Conservation (phyloP, 2,113 vertebrate species). For the Semicossyphus pulcher region DNA sequence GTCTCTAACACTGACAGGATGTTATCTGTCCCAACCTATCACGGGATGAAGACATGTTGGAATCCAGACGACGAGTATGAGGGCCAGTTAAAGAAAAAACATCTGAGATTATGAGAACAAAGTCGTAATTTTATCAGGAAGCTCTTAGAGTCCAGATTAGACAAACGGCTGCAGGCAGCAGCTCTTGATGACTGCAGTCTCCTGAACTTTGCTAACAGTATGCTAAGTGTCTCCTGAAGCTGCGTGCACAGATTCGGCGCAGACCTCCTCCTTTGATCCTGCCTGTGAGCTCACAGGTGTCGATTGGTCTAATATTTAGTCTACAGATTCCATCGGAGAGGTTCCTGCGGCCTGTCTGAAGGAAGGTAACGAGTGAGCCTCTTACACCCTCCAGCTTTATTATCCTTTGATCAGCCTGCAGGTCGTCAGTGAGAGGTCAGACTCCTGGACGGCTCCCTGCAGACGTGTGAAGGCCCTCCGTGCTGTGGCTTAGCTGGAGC, state of each 20-base stretch:
- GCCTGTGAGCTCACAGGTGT: constrained; percentile 24
- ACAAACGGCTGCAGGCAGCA: no score
- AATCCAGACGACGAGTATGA: background rate
- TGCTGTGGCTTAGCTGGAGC: constrained; percentile 32
- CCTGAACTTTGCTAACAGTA: background rate
- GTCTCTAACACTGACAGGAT: background rate
- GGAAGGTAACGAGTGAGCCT: background rate
- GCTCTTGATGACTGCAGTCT: background rate
- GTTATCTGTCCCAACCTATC: no score
- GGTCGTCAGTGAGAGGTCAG: constrained; percentile 37
- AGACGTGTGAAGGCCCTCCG: constrained; percentile 18
- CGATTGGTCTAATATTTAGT: constrained; percentile 48
- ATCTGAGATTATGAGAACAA: no score
- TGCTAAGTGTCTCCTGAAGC: constrained; percentile 1
- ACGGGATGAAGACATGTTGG: background rate
- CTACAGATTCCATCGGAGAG: constrained; percentile 39
- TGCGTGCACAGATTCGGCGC: constrained; percentile 22
- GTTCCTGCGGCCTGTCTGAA: constrained; percentile 6
- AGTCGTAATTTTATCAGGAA: no score
- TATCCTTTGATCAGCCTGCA: constrained; percentile 48
- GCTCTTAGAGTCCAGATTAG: no score
- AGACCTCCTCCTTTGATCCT: background rate
- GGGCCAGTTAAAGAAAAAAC: no score
- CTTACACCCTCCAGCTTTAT: constrained; percentile 35
- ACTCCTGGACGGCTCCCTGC: constrained; percentile 17